Evolutionary conservation across 92 coral and sea anemone genomes (phyloP).

Genomic region (Chrysogorgia sp.): DNA sequence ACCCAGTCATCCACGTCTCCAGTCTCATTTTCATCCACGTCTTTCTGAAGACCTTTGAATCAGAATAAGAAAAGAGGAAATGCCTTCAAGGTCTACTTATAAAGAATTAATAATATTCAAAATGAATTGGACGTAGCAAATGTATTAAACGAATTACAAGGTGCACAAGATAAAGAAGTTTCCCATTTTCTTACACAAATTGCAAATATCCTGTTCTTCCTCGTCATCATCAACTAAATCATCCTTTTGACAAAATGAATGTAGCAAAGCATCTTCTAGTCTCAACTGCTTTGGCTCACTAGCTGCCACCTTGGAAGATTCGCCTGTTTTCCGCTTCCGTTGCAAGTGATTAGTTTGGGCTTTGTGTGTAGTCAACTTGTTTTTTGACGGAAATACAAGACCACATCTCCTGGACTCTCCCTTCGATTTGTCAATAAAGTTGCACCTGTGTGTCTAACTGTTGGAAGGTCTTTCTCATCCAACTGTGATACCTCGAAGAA

Average conservation of each 20-base stretch:
- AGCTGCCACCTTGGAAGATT: conserved; percentile 9
- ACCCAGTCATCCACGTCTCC: conserved; percentile 26
- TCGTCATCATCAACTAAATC: not conserved
- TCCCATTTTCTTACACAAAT: conserved; percentile 7
- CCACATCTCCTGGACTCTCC: conserved; percentile 38
- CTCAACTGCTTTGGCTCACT: conserved; percentile 26
- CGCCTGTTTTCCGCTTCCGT: conserved; percentile 30
- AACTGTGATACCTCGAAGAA: conserved; percentile 48
- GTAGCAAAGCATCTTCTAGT: not conserved
- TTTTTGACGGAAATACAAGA: conserved; percentile 26
- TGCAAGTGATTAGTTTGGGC: conserved; percentile 35
- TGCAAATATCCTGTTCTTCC: conserved; percentile 7
- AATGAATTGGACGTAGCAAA: not conserved
- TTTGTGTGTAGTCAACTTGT: conserved; percentile 41
- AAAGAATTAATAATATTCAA: not conserved
- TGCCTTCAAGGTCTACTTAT: not conserved
- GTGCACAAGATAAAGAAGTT: not conserved
- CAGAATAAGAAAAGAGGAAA: not conserved
- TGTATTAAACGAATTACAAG: not conserved
- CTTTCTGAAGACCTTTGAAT: conserved; percentile 10
- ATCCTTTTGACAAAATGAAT: conserved; percentile 1
- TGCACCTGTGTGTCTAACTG: conserved; percentile 26
- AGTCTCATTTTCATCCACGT: too few relatives aligned
- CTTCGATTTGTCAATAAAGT: conserved; percentile 21
- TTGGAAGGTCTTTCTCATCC: conserved; percentile 25